These are phyloP conservation scores for Synchiropus splendidus DNA, from an alignment of 2,113 vertebrate genomes.

Conservation along the genomic window DNA sequence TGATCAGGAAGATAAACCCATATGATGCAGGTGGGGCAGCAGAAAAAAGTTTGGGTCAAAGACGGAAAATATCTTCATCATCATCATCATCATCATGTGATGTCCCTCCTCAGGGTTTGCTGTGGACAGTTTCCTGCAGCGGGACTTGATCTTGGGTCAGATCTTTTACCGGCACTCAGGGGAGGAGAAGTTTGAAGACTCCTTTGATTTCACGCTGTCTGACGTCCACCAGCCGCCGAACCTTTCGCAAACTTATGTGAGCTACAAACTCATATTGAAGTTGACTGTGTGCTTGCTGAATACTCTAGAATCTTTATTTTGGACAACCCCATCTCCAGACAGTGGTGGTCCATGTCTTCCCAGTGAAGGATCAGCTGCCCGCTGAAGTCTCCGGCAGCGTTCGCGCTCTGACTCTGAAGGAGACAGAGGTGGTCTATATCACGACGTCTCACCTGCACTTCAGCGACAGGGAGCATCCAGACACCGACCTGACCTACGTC, in stretches of 20 bases:
- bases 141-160: conserved; percentile 58
- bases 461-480: conserved; percentile 60
- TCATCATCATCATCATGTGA: no score
- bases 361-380: conserved; percentile 69
- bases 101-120: conserved; percentile 27
- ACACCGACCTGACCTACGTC: conserved; percentile 61
- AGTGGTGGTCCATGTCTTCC: conserved; percentile 57
- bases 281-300: no score
- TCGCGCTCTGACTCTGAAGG: conserved; percentile 61
- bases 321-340: no score
- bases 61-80: no score
- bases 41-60: neutral
- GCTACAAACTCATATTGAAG: neutral
- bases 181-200: conserved; percentile 65
- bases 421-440: conserved; percentile 65
- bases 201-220: conserved; percentile 59
- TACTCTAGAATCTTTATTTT: no score
- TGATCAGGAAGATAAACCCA: conserved; percentile 46
- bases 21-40: conserved; percentile 31
- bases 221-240: conserved; percentile 64
- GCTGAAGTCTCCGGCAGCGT: conserved; percentile 52
- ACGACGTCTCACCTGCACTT: conserved; percentile 64
- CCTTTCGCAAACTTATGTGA: conserved; percentile 62
- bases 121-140: conserved; percentile 62
- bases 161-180: conserved; percentile 66